These are phyloP conservation scores for Drosophila triauraria DNA, from an alignment of 1,140 invertebrate genomes.

Conservation along the genomic window DNA sequence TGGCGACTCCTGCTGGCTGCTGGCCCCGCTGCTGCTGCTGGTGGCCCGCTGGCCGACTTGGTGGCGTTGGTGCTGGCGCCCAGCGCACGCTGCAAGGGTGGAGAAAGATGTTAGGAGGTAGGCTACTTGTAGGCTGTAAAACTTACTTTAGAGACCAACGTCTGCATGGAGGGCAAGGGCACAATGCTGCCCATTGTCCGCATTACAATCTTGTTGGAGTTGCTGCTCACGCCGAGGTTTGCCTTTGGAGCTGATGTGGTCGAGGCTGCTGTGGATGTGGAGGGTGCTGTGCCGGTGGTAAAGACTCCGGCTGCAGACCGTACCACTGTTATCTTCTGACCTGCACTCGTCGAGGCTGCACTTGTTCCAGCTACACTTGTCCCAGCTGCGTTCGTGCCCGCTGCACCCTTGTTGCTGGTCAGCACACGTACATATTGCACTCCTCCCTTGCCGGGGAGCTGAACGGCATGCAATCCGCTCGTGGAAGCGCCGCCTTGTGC, in stretches of 20 bases:
- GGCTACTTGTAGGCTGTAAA: background rate
- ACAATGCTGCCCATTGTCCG: conserved; percentile 64
- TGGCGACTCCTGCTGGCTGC: conserved; percentile 23
- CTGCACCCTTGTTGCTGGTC: conserved; percentile 30
- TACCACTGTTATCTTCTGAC: conserved; percentile 48
- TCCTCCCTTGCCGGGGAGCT: conserved; percentile 70
- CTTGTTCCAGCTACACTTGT: conserved; percentile 52
- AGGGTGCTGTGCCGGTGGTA: background rate
- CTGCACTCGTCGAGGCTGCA: background rate
- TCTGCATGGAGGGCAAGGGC: conserved; percentile 61
- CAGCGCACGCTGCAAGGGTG: conserved; percentile 41
- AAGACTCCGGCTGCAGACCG: conserved; percentile 17
- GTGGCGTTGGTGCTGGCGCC: conserved; percentile 21
- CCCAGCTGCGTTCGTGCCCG: conserved; percentile 65
- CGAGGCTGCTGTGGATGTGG: conserved; percentile 7
- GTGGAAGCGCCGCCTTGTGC: background rate
- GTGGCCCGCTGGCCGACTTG: conserved; percentile 2
- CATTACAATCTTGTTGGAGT: conserved; percentile 69
- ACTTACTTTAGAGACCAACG: conserved; percentile 63
- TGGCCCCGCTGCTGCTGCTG: conserved; percentile 16
- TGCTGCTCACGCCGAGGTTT: conserved; percentile 41
- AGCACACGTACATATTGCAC: conserved; percentile 80
- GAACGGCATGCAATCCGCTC: conserved; percentile 66
- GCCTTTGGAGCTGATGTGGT: conserved; percentile 4
- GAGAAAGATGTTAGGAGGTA: background rate